Base-by-base conservation (phyloP, 1,140 invertebrate species). In the Centruroides vittatus region DNA sequence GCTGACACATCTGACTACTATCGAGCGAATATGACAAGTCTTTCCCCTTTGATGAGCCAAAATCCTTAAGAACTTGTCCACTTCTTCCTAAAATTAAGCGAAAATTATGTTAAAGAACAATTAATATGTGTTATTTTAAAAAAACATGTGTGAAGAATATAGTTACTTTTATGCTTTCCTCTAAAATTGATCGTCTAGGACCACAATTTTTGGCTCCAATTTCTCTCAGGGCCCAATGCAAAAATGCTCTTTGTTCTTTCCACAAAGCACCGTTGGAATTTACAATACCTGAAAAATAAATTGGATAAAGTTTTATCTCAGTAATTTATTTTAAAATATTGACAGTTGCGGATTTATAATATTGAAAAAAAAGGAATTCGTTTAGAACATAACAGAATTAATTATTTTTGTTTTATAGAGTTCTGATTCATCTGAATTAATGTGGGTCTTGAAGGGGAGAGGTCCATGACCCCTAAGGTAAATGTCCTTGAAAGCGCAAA, bases 261-360 rank as follows among this genome's bases (percentile, higher is more conserved):
- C 93, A 97, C 67, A 94, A 75, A 60, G 84, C 81, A 56, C 93
- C 93, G 64, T 89, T 87, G 60, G 86, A 86, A 73, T 93, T 93
- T 66, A 95, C 83, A 63, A 95, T 84, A 68, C 93, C 93, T 93
- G 77, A 46, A 79, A 75, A 47, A 58, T 76, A 64, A 10, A 61
- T 50, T 49, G 23, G 23, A 23, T 23, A 23, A 23, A 23, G 23
- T 23, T 23, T 1, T 23, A 23, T 23, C 23, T 23, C 23, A 23
- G 2, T 41, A 41, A 41, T 41, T 41, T 41, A 6, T 41, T 41
- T 41, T 41, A 6, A 41, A 41, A 23, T 23, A 23, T 23, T 23
- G 23, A 23, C 2, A 23, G 23, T 23, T 23, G 2, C 23, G 23
- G 23, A 23, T 23, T 23, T 23, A 23, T 23, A 1, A 23, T 23